Percentiles rank a stretch among this genome's conserved stretches.
phyloP scores from a whole-genome alignment of 2,797 vertebrate species.

The Cynodonichthys magdalenae region DNA sequence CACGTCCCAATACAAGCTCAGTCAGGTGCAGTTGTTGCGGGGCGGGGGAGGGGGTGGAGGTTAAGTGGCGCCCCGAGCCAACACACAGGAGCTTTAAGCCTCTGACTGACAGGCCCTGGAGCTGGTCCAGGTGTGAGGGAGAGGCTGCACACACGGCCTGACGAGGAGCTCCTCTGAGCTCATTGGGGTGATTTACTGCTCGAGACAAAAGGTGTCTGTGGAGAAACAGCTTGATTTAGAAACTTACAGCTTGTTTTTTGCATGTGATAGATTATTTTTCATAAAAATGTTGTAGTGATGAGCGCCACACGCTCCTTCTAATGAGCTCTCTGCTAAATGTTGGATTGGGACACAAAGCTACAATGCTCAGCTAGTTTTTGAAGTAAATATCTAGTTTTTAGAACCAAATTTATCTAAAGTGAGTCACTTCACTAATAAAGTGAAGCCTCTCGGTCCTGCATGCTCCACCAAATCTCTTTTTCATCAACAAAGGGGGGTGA shows the following conservation, averaged over 20 bases:
- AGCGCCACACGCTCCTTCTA: background rate
- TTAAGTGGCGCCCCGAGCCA: constrained; percentile 67
- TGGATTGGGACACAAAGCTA: too few relatives aligned
- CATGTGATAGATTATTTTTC: constrained; percentile 4
- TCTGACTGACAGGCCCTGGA: constrained; percentile 74
- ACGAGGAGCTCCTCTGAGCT: constrained; percentile 47
- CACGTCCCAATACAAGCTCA: constrained; percentile 53
- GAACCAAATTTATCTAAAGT: background rate
- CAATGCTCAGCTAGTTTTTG: too few relatives aligned
- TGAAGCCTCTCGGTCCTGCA: constrained; percentile 10
- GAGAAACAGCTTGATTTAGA: constrained; percentile 43
- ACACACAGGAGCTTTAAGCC: constrained; percentile 58
- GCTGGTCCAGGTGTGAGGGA: constrained; percentile 69
- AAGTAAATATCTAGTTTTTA: too few relatives aligned
- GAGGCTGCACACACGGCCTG: constrained; percentile 25
- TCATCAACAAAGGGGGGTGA: constrained; percentile 11
- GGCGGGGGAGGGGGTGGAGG: constrained; percentile 13
- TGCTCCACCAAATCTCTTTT: constrained; percentile 36
- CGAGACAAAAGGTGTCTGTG: constrained; percentile 27
- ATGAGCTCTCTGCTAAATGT: too few relatives aligned
- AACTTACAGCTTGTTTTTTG: constrained; percentile 10
- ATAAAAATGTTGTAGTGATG: background rate
- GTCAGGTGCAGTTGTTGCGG: constrained; percentile 56
- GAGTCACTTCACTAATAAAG: constrained; percentile 20
- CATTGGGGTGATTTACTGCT: constrained; percentile 37